These are phyloP conservation scores for Panagrolaimus sp. DNA, from an alignment of 1,140 invertebrate species.

Conservation along the genomic window DNA sequence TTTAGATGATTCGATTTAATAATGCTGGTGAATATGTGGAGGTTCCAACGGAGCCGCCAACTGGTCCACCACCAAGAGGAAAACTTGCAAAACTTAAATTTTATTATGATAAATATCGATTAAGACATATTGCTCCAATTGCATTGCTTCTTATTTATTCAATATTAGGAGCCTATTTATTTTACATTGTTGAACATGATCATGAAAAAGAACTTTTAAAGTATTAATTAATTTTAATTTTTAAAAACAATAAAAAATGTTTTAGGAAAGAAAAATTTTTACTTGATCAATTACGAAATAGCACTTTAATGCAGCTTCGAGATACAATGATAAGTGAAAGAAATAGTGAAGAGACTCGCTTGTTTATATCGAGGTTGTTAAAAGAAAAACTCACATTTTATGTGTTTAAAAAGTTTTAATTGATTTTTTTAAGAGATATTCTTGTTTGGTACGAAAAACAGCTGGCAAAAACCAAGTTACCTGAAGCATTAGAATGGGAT, in stretches of 20 bases:
- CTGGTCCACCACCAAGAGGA: background rate
- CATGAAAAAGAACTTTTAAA: constrained; percentile 39
- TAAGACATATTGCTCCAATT: constrained; percentile 51
- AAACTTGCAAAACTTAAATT: constrained; percentile 44
- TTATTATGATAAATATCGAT: constrained; percentile 49
- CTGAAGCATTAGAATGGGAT: constrained; percentile 67
- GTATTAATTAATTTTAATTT: constrained; percentile 25
- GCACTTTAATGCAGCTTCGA: constrained; percentile 26
- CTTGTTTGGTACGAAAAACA: constrained; percentile 44
- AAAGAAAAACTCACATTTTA: too few species aligned
- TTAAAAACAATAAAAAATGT: background rate
- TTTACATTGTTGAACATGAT: constrained; percentile 51
- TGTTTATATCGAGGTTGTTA: constrained; percentile 10
- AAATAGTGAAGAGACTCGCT: constrained; percentile 16
- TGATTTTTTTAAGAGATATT: constrained; percentile 39
- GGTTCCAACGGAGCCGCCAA: background rate
- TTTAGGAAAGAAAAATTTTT: constrained; percentile 28
- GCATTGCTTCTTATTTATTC: constrained; percentile 52
- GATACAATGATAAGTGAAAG: constrained; percentile 7
- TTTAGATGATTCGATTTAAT: constrained; percentile 8
- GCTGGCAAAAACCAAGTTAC: constrained; percentile 40
- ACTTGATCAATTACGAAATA: constrained; percentile 32
- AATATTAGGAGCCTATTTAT: constrained; percentile 49
- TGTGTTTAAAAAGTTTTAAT: background rate
- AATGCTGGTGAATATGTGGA: constrained; percentile 9